Evolutionary conservation across 2,797 vertebrate species (phyloP), one percentile per base, ranked within the genome.

Genomic region (Epinephelus awoara): DNA sequence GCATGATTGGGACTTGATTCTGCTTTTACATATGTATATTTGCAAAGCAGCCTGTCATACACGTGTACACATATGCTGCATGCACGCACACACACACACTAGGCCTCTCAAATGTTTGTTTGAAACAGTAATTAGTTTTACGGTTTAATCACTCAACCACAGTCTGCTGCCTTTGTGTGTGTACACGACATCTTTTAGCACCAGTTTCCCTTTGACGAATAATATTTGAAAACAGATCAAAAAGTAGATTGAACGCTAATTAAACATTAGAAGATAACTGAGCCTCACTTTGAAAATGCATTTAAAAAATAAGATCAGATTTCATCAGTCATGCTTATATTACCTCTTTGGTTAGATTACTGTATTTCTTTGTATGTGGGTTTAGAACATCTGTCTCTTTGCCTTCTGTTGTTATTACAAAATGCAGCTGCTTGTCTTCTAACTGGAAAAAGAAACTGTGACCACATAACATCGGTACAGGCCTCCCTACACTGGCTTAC

Each of bases 231-330:
- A n/a, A 27, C 29, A 29, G 46, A 73, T 78, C 15, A 51, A 47
- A 56, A 75, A 34, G 46, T 29, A 57, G 38, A 79, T 65, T 61
- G 12, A 83, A 68, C 15, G 27, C 25, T 69, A 63, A 67, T 66
- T 84, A 57, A 74, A 61, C 13, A 2, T 54, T 1, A 52, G 14
- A 56, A 25, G 47, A 75, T 27, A 21, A 14, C n/a, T 49, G 25
- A 2, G 40, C 10, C 25, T 54, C 13, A 14, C 4, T 69, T 65
- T 66, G 46, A 75, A 66, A 66, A 61, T 13, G 42, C 1, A 0
- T 29, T 68, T 67, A 40, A 40, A 65, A 65, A 11, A 59, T 34
- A 52, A 8, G 4, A 67, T 5, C 19, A 49, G 12, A 63, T 72
- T 42, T 34, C 34, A 34, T 8, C 34, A 34, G 8, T 42, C 40